Base-by-base conservation (phyloP, 2,888 invertebrate species). In the Microctonus aethiopoides region DNA sequence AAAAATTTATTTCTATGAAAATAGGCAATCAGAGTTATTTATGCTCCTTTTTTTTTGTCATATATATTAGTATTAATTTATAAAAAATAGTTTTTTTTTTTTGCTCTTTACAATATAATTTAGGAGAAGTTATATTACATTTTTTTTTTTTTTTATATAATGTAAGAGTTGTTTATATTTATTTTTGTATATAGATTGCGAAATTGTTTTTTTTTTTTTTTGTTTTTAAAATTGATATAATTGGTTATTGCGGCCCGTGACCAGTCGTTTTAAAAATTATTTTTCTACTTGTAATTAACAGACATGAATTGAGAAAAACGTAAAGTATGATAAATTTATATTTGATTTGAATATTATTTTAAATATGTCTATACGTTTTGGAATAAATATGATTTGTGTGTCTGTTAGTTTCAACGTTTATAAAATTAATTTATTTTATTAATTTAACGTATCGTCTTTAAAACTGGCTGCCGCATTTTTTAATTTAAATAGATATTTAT, bases 391-490 rank as follows among this genome's bases (percentile, higher is more conserved):
- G 5, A 6, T 7, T 7, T 46, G 56, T 24, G 29, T 52, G 22
- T 39, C 46, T 22, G 52, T n/a, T 39, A 1, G 6, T 36, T 56
- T 11, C 39, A 36, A 61, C 59, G 22, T 61, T 39, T 57, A 13
- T 20, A 11, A n/a, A 41, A 2, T 54, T 24, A 34, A 32, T 39
- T 36, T 62, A 62, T 24, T 64, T 20, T 32, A n/a, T 29, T 46
- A 34, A 56, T 65, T n/a, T n/a, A n/a, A 32, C 24, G 26, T 60
- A 51, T 61, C 20, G 7, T 68, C 39, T n/a, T 39, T 39, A 39
- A 39, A 39, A 39, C 39, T 39, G 39, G 16, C n/a, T 46, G 16
- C 16, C 16, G 46, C 16, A n/a, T 1, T n/a, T 0, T 46, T 16
- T 20, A 5, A 29, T 29, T 29, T 29, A 29, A 29, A 29, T 29